Conservation (phyloP, 2,113 vertebrate species). For the Callipepla californica region DNA sequence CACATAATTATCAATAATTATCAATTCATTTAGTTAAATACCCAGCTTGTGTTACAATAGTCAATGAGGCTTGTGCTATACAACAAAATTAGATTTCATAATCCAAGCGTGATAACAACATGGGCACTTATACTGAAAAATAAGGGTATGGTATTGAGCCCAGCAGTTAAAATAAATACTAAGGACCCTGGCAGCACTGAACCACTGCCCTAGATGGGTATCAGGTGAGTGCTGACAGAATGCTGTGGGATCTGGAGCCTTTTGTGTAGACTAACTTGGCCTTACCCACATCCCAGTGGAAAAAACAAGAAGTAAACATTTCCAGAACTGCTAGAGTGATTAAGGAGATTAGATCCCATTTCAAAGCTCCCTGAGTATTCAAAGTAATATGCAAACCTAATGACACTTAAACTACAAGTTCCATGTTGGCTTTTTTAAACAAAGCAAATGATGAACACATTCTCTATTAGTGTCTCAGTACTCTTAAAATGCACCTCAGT, state of each 20-base stretch:
- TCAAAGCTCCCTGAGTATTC: neutral
- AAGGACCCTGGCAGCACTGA: neutral
- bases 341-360: neutral
- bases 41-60: conserved; percentile 18
- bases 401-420: neutral
- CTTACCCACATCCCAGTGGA: neutral
- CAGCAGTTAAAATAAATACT: neutral
- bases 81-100: conserved; percentile 31
- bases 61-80: conserved; percentile 44
- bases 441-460: neutral
- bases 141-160: neutral
- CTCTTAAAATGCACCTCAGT: neutral
- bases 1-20: conserved; percentile 62
- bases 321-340: neutral
- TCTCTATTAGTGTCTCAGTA: neutral
- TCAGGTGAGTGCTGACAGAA: neutral
- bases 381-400: neutral
- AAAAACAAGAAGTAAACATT: neutral
- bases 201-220: neutral
- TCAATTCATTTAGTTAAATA: conserved; percentile 66
- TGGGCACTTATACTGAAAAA: neutral
- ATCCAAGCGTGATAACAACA: neutral
- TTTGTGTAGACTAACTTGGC: neutral
- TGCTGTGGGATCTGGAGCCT: neutral
- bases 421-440: neutral